Base-by-base conservation (phyloP, 1,140 invertebrate species). In the Gryon sp. region DNA sequence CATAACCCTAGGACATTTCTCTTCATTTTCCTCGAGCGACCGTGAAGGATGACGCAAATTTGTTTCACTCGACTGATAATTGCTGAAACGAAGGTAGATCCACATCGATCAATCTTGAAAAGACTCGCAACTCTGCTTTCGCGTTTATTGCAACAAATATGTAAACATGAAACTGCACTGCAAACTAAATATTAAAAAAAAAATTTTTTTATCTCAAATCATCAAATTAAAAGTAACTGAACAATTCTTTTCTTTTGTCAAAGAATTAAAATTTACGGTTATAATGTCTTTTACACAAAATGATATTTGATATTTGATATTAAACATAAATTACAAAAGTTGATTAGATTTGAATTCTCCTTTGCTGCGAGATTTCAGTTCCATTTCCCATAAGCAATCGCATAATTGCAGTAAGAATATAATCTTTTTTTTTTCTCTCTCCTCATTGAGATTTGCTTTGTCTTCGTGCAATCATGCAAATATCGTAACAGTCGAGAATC, bases 21-120 rank as follows among this genome's bases (percentile, higher is more conserved):
- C 62, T 62, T 65, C 48, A 68, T 75, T 75, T 75, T 55, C 48
- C 60, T n/a, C 38, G 36, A 26, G 52, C 40, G 70, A 55, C 62
- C 72, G 41, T 75, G 62, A 75, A 75, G 55, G 62, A 75, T 75
- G 53, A 62, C 62, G 72, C 46, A 36, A 52, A 75, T 75, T 75
- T 55, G 72, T 60, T 75, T 75, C 72, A 62, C 43, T 55, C 34
- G 53, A 26, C 62, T 62, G 72, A 75, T 68, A 75, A 75, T 75
- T 55, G 55, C 62, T 68, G 55, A 59, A 52, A 46, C 55, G 41
- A 53, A 36, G 28, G 59, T 55, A 60, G 15, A 68, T 62, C 46
- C 20, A 46, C 34, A 28, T 45, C 28, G 52, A 65, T 18, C 15
- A 19, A 40, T 40, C 36, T 19, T 40, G 3, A 19, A 4, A 5